These are phyloP conservation scores for Falco peregrinus DNA, from an alignment of 2,797 vertebrate species.

Conservation along the genomic window DNA sequence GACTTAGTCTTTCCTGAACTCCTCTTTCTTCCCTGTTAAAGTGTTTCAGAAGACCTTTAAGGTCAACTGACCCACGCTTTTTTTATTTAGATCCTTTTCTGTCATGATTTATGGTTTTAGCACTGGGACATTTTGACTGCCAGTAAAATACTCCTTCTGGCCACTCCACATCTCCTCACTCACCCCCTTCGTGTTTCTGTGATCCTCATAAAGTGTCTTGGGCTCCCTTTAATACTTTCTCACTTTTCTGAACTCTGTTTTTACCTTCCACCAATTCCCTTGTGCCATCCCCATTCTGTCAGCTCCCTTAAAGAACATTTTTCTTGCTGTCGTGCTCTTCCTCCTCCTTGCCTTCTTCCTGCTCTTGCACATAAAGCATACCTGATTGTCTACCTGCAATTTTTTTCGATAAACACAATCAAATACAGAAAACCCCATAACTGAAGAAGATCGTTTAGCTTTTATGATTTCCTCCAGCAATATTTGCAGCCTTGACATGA, in stretches of 20 bases:
- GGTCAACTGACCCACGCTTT: not conserved
- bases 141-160: not conserved
- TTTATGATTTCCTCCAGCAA: not conserved
- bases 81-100: slow-evolving; percentile 10
- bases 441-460: not conserved
- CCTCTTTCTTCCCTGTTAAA: not conserved
- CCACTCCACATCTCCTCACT: not conserved
- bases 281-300: not conserved
- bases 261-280: slow-evolving; percentile 31
- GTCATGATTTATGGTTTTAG: slow-evolving; percentile 3
- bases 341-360: not conserved
- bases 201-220: slow-evolving; percentile 23
- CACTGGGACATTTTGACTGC: not conserved
- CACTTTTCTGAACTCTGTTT: slow-evolving; percentile 33
- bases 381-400: not conserved
- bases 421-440: not conserved
- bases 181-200: not conserved
- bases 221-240: slow-evolving; percentile 41
- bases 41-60: slow-evolving; percentile 9
- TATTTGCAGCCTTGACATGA: not conserved
- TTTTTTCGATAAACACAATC: not conserved
- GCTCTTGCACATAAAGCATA: not conserved
- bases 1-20: slow-evolving; percentile 16
- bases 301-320: not conserved
- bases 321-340: not conserved